Conservation (phyloP, 2,888 invertebrate species). For the Gymnosoma rotundatum region DNA sequence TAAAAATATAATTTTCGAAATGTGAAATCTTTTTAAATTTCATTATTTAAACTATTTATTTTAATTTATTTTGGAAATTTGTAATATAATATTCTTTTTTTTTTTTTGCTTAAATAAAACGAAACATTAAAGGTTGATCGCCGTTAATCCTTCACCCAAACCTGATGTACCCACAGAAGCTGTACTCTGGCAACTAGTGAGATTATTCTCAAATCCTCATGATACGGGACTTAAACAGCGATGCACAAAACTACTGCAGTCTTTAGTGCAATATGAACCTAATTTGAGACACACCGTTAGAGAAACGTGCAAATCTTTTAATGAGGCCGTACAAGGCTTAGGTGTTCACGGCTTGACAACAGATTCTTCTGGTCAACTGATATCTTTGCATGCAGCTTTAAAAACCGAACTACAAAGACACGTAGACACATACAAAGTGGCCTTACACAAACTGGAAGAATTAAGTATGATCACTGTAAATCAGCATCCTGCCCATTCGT, state of each 20-base stretch:
- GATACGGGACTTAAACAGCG: slow-evolving; percentile 86
- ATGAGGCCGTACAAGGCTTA: slow-evolving; percentile 92
- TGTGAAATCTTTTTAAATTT: background rate
- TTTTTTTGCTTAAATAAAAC: background rate
- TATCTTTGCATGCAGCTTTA: slow-evolving; percentile 91
- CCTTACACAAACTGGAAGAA: slow-evolving; percentile 92
- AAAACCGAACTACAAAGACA: slow-evolving; percentile 92
- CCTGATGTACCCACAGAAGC: slow-evolving; percentile 89
- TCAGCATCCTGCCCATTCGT: slow-evolving; percentile 91
- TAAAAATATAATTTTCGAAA: too few species aligned
- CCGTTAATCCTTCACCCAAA: slow-evolving; percentile 83
- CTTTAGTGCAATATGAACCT: slow-evolving; percentile 86
- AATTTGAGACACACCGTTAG: slow-evolving; percentile 87
- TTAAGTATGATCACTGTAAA: slow-evolving; percentile 84
- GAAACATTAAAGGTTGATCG: slow-evolving; percentile 78
- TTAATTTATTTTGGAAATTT: too few species aligned
- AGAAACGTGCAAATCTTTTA: slow-evolving; percentile 87
- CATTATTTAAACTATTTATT: too few species aligned
- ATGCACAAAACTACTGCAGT: slow-evolving; percentile 85
- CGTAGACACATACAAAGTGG: slow-evolving; percentile 92
- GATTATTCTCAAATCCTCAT: slow-evolving; percentile 85
- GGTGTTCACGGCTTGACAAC: slow-evolving; percentile 93
- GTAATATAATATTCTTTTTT: background rate
- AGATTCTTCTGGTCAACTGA: slow-evolving; percentile 85
- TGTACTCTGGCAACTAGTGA: slow-evolving; percentile 93